Evolutionary conservation across 53 echinoderm and acorn worm genomes (phyloP), one percentile per base, ranked within the genome.

Genomic region (Holothuria leucospilota): DNA sequence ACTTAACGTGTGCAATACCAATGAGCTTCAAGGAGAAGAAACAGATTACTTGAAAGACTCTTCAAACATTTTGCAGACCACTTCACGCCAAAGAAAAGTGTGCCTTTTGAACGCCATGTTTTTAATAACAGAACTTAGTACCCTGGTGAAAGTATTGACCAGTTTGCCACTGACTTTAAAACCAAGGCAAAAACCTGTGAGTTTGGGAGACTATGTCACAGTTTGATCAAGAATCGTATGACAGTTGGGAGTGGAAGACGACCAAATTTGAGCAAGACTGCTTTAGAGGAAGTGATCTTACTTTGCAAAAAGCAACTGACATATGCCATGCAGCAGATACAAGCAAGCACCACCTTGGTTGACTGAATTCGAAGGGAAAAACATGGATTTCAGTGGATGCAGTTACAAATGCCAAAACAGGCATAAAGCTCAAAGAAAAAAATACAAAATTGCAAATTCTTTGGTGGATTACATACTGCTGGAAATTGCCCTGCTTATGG

Each of bases 401-500:
- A 2, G 56, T 49, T 6, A 78, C 25, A 77, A 83, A 83, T 21
- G 20, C 29, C 29, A 29, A 26, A 16, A 2, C 26, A 27, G 42
- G 9, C 5, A 18, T 28, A n/a, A 29, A 69, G 20, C 16, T 8
- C 27, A 29, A 29, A 25, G 66, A 39, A 39, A 49, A 11, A 24
- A 26, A 21, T 24, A 16, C 7, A 83, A 13, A 40, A 78, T 25
- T 87, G 78, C 77, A 87, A 77, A 20, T 86, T 59, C 78, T 66
- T 51, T 78, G 87, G 79, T 16, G 41, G 49, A 78, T 49, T 42
- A 4, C 88, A 87, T 26, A 2, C 20, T 42, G 52, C 51, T 25
- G 77, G 56, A 46, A 52, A 75, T 6, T 84, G 84, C 51, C 84
- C 84, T 8, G 84, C 84, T 39, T 84, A 84, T 66, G 65, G 67